Evolutionary conservation across 1,140 invertebrate species (phyloP).

Genomic region (Apis dorsata): DNA sequence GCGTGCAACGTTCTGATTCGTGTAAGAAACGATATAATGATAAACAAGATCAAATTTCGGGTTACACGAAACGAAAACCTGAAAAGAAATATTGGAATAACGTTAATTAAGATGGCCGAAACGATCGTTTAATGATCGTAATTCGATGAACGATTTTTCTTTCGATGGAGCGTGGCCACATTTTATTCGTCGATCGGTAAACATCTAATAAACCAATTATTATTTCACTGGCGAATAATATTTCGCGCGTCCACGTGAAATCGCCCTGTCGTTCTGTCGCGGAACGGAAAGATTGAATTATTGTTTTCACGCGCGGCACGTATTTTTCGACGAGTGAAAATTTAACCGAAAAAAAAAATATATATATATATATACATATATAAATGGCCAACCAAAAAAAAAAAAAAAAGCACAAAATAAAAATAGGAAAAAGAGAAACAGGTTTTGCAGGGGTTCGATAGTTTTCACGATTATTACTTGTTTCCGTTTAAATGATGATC

Average conservation of each 20-base stretch:
- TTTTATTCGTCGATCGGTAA: slow-evolving; percentile 3
- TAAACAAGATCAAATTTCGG: not conserved
- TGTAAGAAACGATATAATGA: not conserved
- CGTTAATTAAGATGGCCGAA: not conserved
- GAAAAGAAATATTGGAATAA: no score
- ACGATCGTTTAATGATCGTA: not conserved
- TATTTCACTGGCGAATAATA: slow-evolving; percentile 24
- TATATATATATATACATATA: not conserved
- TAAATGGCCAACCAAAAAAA: not conserved
- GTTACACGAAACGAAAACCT: not conserved
- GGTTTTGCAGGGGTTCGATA: not conserved
- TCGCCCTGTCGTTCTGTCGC: slow-evolving; percentile 13
- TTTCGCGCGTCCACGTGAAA: slow-evolving; percentile 24
- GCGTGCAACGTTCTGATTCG: not conserved
- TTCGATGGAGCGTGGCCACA: not conserved
- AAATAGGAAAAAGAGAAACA: not conserved
- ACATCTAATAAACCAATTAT: slow-evolving; percentile 43
- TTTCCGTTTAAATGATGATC: not conserved
- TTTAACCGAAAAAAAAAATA: slow-evolving; percentile 1
- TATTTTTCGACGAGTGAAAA: slow-evolving; percentile 18
- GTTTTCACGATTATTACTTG: not conserved
- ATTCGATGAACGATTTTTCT: slow-evolving; percentile 14
- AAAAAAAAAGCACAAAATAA: not conserved
- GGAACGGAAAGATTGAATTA: slow-evolving; percentile 30
- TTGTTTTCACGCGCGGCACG: slow-evolving; percentile 30